Evolutionary conservation across 1,140 invertebrate genomes (phyloP).

Genomic region (Ceratosolen fusciceps): DNA sequence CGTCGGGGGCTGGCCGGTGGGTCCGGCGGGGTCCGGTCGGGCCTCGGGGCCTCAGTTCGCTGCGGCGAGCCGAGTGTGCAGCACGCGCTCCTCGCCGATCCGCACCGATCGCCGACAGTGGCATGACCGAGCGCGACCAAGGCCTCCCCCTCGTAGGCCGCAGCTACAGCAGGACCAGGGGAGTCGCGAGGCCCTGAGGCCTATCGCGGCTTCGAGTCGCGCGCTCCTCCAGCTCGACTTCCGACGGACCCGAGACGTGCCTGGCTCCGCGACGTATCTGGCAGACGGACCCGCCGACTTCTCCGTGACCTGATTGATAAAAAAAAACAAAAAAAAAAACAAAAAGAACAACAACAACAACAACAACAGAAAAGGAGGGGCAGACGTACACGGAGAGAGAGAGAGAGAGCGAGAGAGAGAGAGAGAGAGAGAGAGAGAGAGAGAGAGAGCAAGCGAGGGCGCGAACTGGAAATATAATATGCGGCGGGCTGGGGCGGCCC

Average conservation of each 20-base stretch:
- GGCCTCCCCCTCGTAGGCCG: background rate
- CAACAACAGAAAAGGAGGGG: background rate
- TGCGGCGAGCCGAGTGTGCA: conserved; percentile 61
- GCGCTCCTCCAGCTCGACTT: background rate
- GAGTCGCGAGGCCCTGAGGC: conserved; percentile 9
- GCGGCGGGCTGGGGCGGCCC: conserved; percentile 60
- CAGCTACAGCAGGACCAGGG: background rate
- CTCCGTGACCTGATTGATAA: too few species aligned
- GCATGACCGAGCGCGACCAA: background rate
- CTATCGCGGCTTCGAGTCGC: background rate
- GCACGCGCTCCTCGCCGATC: conserved; percentile 46
- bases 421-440: background rate
- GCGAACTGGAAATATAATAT: conserved; percentile 55
- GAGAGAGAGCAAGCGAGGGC: conserved; percentile 27
- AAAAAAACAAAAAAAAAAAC: too few species aligned
- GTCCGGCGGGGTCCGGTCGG: conserved; percentile 38
- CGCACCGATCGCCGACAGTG: background rate
- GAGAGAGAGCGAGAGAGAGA: background rate
- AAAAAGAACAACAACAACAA: too few species aligned
- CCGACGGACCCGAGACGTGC: too few species aligned
- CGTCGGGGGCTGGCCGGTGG: conserved; percentile 53
- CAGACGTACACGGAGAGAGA: background rate
- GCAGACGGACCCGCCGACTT: too few species aligned
- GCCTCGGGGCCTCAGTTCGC: conserved; percentile 58
- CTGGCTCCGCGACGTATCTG: too few species aligned